Evolutionary conservation across 2,113 vertebrate genomes (phyloP).

Genomic region (Hypanus sabinus): DNA sequence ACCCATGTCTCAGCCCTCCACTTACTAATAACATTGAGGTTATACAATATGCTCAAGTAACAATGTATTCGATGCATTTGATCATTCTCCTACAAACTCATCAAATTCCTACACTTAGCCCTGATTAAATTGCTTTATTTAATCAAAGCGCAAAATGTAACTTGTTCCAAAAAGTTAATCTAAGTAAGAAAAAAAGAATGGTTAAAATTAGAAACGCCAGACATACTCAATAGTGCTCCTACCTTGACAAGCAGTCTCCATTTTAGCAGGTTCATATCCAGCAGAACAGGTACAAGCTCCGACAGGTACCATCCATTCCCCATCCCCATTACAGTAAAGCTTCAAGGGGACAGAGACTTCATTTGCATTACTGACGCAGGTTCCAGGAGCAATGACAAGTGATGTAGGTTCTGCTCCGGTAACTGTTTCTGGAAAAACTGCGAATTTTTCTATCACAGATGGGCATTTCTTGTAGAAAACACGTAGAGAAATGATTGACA

Average conservation of each 20-base stretch:
- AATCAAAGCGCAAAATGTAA: background rate
- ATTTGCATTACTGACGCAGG: conserved; percentile 80
- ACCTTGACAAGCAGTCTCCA: conserved; percentile 21
- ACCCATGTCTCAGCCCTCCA: no score
- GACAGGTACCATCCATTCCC: conserved; percentile 97
- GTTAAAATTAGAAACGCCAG: background rate
- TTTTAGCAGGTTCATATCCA: conserved; percentile 71
- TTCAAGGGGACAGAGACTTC: conserved; percentile 93
- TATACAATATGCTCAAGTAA: no score
- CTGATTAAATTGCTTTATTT: background rate
- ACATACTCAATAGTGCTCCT: background rate
- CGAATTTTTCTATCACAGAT: conserved; percentile 86
- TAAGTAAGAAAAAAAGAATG: background rate
- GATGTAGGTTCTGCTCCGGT: conserved; percentile 92
- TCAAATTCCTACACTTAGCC: no score
- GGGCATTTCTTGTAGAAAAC: conserved; percentile 98
- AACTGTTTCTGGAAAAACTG: conserved; percentile 90
- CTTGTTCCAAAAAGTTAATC: background rate
- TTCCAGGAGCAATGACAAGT: conserved; percentile 88
- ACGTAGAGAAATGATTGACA: conserved; percentile 93
- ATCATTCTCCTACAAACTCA: no score
- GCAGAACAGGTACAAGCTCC: conserved; percentile 86
- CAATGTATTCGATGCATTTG: no score
- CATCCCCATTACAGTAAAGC: conserved; percentile 92
- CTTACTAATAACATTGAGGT: no score